A percentile compares a stretch with the other conserved stretches of the same genome.
phyloP scores from a whole-genome alignment of 1,140 invertebrate genomes.

The Pogonognathellus flavescens region DNA sequence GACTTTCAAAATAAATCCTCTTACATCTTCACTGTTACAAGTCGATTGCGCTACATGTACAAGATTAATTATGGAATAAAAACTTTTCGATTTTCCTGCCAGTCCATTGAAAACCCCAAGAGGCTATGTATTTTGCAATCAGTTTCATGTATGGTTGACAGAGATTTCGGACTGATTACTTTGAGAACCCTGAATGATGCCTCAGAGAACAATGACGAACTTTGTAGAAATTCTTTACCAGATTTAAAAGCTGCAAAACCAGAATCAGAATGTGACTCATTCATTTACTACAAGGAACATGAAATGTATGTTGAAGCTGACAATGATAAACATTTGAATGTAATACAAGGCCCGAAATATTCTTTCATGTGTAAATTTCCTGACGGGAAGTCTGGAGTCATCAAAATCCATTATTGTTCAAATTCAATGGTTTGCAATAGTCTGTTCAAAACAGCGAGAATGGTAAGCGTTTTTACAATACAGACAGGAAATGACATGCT shows the following conservation, averaged over 20 bases:
- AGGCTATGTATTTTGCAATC: not conserved
- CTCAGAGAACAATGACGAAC: not conserved
- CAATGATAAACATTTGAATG: not conserved
- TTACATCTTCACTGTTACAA: slow-evolving; percentile 48
- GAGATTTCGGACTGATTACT: not conserved
- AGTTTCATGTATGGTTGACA: not conserved
- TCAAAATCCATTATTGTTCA: slow-evolving; percentile 44
- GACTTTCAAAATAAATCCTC: slow-evolving; percentile 39
- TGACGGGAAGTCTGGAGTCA: slow-evolving; percentile 1
- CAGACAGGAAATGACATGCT: not conserved
- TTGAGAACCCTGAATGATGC: not conserved
- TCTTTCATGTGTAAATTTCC: slow-evolving; percentile 17
- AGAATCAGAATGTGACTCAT: not conserved
- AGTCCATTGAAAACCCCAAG: slow-evolving; percentile 33
- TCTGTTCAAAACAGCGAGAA: slow-evolving; percentile 6
- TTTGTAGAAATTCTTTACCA: not conserved
- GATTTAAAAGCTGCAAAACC: not conserved
- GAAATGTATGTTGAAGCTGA: not conserved
- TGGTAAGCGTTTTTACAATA: slow-evolving; percentile 29
- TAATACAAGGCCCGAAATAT: slow-evolving; percentile 10
- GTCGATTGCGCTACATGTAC: slow-evolving; percentile 24
- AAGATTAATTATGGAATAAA: slow-evolving; percentile 3
- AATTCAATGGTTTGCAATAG: slow-evolving; percentile 53
- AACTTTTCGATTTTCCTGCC: slow-evolving; percentile 43
- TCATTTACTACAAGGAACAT: slow-evolving; percentile 7